Evolutionary conservation across 1,140 invertebrate genomes (phyloP).

Genomic region (Aphaenogaster rudis): DNA sequence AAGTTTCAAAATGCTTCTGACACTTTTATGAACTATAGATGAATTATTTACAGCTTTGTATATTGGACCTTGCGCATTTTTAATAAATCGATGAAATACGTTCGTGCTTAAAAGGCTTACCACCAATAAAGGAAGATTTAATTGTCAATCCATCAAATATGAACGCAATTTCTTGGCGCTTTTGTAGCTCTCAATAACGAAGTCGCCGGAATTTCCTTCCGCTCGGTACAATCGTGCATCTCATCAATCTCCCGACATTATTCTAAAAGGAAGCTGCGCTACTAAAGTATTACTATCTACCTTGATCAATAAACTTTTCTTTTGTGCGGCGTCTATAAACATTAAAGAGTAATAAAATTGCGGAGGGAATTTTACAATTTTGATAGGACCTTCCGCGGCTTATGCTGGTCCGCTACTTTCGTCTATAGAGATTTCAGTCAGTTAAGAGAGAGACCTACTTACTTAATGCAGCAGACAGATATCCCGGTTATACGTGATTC

Average conservation of each 20-base stretch:
- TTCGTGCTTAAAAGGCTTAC: background rate
- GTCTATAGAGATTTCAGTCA: conserved; percentile 41
- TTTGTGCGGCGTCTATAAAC: conserved; percentile 10
- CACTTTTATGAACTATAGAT: conserved; percentile 1
- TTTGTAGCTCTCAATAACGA: conserved; percentile 51
- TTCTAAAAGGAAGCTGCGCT: conserved; percentile 20
- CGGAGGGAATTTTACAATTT: conserved; percentile 49
- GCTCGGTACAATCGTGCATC: conserved; percentile 53
- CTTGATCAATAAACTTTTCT: conserved; percentile 22
- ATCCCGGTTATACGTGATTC: conserved; percentile 36
- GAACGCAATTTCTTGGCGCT: conserved; percentile 50
- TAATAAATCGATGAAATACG: background rate
- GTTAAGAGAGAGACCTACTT: conserved; percentile 47
- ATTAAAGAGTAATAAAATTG: conserved; percentile 37
- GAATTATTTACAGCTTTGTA: conserved; percentile 22
- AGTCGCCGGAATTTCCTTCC: conserved; percentile 51
- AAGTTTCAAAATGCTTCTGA: background rate
- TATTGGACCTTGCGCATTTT: background rate
- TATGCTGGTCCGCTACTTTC: conserved; percentile 32
- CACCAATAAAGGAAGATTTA: conserved; percentile 38
- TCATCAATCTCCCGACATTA: conserved; percentile 60
- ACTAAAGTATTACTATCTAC: conserved; percentile 25
- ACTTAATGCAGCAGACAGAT: conserved; percentile 48
- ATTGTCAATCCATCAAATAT: conserved; percentile 60
- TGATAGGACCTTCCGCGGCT: background rate